Percentiles rank a stretch among this genome's conserved stretches.
Evolutionary conservation across 2,113 vertebrate genomes (phyloP).

Genomic region (Calidris pugnax): DNA sequence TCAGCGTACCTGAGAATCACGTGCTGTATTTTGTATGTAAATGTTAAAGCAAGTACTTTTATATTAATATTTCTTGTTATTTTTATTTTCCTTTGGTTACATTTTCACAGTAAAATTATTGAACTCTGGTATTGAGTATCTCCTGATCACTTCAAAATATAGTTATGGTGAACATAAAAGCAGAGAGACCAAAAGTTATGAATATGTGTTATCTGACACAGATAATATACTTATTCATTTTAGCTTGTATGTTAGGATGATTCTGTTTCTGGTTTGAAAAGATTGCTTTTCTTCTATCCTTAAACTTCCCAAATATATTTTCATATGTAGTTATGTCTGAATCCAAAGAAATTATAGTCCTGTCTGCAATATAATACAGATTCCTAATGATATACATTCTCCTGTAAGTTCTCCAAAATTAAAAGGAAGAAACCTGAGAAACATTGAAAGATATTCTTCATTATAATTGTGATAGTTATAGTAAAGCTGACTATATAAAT

Average conservation of each 20-base stretch:
- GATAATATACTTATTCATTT: background rate
- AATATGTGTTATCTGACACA: background rate
- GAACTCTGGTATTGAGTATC: background rate
- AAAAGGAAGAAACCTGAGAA: background rate
- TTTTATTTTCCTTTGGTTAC: background rate
- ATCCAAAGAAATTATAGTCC: background rate
- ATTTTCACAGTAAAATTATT: background rate
- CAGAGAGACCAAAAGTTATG: background rate
- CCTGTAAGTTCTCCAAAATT: background rate
- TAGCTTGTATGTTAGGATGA: background rate
- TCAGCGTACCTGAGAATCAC: background rate
- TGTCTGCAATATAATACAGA: background rate
- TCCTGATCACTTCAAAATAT: background rate
- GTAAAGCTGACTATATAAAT: background rate
- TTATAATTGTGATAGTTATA: background rate
- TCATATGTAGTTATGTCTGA: background rate
- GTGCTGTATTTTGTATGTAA: background rate
- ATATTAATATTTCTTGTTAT: background rate
- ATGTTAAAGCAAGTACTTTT: background rate
- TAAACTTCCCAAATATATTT: background rate
- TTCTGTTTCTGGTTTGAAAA: background rate
- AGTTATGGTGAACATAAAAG: background rate
- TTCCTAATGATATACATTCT: background rate
- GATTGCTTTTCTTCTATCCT: background rate
- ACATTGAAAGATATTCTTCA: background rate